Base-by-base conservation (phyloP, 2,888 invertebrate genomes). In the Clunio marinus region DNA sequence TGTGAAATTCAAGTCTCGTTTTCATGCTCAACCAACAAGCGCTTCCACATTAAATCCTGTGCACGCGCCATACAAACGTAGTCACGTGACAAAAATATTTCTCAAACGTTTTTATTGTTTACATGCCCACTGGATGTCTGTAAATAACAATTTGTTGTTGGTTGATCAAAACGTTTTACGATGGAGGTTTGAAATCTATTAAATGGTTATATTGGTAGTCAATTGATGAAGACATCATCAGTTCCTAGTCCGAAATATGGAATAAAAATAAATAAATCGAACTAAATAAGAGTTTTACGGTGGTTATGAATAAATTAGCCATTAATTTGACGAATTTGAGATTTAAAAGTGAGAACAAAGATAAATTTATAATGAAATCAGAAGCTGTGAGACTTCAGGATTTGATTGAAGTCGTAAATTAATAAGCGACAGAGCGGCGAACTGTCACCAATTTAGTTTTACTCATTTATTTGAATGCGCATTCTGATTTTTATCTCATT, bases 91-190 rank as follows among this genome's bases (percentile, higher is more conserved):
- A 13, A 17, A 63, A 63, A 63, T 63, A 46, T 45, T 60, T 60
- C 41, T 41, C 45, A 24, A 41, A 24, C 46, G 66, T 57, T 57
- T 57, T 27, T 7, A 57, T 20, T 20, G 25, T 57, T 27, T 57
- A 66, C 41, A 45, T 65, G 66, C 66, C 66, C 65, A 66, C 65
- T 55, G 55, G 66, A 66, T 66, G 51, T 66, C 51, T 28, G 55
- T 66, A 66, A 66, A 66, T 55, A 55, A 28, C 51, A 66, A 66
- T 66, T 66, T 66, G 66, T 55, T n/a, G n/a, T 20, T 28, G 20
- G 35, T 57, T 22, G 57, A 24, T 25, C 27, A 25, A 13, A 25
- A 41, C 62, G 13, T 25, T 51, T 55, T 51, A 55, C 35, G 55
- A 55, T 27, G 57, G 27, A 4, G 27, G 2, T 57, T 13, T 27